Conservation (phyloP, 2,113 vertebrate species). For the Uria aalge region DNA sequence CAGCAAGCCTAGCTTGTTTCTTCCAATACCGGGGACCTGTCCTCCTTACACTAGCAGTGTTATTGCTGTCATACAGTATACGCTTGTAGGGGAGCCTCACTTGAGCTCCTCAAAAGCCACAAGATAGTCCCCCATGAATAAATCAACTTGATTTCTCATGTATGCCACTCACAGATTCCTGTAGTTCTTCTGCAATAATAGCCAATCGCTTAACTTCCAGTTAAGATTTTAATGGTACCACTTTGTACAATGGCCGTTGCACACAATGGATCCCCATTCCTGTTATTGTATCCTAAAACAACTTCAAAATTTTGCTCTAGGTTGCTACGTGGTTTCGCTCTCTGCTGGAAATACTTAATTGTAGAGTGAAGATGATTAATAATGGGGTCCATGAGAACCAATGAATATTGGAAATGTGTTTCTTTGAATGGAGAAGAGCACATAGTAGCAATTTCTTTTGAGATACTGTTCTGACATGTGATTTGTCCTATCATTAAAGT, state of each 20-base stretch:
- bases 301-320: background rate
- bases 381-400: background rate
- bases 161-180: background rate
- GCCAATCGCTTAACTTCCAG: background rate
- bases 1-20: background rate
- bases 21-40: rapidly evolving
- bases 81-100: background rate
- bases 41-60: rapidly evolving
- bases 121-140: background rate
- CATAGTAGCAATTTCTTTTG: background rate
- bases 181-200: background rate
- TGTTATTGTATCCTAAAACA: background rate
- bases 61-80: background rate
- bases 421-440: background rate
- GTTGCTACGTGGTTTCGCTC: background rate
- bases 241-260: background rate
- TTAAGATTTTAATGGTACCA: background rate
- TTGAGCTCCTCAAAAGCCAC: background rate
- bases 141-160: background rate
- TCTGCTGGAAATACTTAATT: background rate
- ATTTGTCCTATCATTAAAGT: background rate
- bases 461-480: background rate
- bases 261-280: background rate
- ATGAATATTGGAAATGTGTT: rapidly evolving
- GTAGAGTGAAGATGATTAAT: background rate